These are phyloP conservation scores for Cercopithecus mona DNA, from an alignment of 2,113 vertebrate genomes.

Conservation along the genomic window DNA sequence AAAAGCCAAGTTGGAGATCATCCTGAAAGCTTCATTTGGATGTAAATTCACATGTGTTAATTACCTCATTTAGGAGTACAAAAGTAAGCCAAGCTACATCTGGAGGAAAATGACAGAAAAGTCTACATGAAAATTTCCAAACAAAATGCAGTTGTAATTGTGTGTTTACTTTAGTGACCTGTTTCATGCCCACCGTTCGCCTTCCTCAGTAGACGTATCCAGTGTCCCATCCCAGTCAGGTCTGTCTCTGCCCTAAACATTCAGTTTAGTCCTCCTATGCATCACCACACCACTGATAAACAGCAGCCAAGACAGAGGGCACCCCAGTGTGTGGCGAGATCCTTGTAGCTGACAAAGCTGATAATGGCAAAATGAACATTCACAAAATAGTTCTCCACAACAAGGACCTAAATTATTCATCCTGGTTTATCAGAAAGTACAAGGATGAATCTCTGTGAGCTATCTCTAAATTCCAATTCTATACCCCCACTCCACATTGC, in stretches of 20 bases:
- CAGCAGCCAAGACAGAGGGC: neutral
- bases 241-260: neutral
- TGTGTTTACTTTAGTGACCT: neutral
- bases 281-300: neutral
- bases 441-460: neutral
- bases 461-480: neutral
- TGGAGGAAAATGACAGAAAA: slow-evolving; percentile 26
- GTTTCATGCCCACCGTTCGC: neutral
- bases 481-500: neutral
- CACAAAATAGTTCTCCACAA: neutral
- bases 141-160: neutral
- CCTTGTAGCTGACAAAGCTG: neutral
- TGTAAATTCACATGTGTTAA: slow-evolving; percentile 32
- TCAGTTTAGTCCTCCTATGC: fast-evolving
- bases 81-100: neutral
- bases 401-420: neutral
- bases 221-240: neutral
- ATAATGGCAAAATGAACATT: too few species aligned
- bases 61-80: slow-evolving; percentile 38
- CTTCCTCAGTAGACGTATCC: neutral
- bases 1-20: slow-evolving; percentile 21
- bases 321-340: fast-evolving
- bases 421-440: neutral
- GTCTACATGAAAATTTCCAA: slow-evolving; percentile 21
- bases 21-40: slow-evolving; percentile 46